A percentile compares a stretch with the other conserved stretches of the same genome.
These are phyloP conservation scores for Sebastes flavidus DNA, from an alignment of 2,797 vertebrate species.

Conservation along the genomic window DNA sequence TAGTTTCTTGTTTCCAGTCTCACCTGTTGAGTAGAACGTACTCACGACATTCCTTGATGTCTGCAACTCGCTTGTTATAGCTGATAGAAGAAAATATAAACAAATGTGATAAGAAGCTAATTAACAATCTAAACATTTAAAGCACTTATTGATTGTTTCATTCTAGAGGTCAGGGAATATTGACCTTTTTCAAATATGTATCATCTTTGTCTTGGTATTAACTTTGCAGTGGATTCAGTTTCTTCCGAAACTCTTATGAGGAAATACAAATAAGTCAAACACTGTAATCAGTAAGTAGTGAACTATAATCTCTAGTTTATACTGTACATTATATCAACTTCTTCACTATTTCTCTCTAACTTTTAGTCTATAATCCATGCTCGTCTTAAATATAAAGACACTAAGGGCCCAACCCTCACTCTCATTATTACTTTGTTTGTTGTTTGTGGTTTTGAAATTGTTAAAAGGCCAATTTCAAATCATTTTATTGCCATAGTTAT, in stretches of 20 bases:
- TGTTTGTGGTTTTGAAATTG: not conserved
- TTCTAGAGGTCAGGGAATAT: not conserved
- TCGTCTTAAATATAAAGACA: not conserved
- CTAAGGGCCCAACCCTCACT: not conserved
- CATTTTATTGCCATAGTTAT: not conserved
- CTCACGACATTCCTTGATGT: constrained; percentile 92
- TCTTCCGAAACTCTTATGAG: not conserved
- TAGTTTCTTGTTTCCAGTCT: constrained; percentile 15
- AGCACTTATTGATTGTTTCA: not conserved
- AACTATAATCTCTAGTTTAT: not conserved
- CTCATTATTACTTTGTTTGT: not conserved
- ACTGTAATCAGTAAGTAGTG: not conserved
- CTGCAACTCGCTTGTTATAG: constrained; percentile 88
- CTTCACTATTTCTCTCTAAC: not conserved
- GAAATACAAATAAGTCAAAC: not conserved
- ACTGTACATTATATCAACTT: not conserved
- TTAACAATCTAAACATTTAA: not conserved
- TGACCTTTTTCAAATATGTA: not conserved
- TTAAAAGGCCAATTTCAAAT: not conserved
- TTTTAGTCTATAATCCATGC: not conserved
- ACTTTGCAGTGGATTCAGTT: not conserved
- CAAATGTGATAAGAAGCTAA: not conserved
- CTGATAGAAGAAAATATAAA: constrained; percentile 64
- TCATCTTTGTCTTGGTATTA: not conserved
- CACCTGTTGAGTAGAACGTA: constrained; percentile 85